Evolutionary conservation across 2,888 invertebrate genomes (phyloP).

Genomic region (Gryllus longicercus): DNA sequence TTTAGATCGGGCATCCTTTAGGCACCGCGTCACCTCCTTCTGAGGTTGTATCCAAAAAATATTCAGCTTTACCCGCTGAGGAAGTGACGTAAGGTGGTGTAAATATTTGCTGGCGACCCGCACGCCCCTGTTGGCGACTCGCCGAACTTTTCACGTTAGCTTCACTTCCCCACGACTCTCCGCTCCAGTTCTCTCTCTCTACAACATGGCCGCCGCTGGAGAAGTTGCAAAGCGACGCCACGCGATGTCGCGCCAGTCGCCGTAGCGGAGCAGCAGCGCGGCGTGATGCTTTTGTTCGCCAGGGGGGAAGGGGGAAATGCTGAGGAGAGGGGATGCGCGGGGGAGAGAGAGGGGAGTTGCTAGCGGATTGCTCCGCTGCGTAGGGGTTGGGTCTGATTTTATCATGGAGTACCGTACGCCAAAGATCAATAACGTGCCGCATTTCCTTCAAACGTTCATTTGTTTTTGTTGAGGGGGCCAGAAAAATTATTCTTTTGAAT

Average conservation of each 20-base stretch:
- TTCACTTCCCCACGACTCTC: neutral
- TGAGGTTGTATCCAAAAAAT: too few relatives aligned
- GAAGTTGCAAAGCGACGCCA: neutral
- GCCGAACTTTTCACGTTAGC: neutral
- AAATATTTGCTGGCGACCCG: neutral
- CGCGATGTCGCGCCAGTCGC: neutral
- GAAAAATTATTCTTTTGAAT: too few relatives aligned
- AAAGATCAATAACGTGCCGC: constrained; percentile 7
- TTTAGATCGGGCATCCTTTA: too few relatives aligned
- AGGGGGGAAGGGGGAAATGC: neutral
- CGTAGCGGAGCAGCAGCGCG: neutral
- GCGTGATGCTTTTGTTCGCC: neutral
- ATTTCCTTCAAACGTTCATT: neutral
- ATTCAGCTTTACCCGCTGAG: too few relatives aligned
- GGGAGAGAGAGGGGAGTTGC: neutral
- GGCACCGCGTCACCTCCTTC: too few relatives aligned
- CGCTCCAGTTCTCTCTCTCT: neutral
- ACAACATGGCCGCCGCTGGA: neutral
- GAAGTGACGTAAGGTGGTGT: neutral
- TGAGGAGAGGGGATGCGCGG: neutral
- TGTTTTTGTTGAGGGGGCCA: too few relatives aligned
- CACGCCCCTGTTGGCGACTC: neutral
- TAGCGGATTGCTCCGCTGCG: neutral
- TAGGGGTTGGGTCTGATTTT: constrained; percentile 10
- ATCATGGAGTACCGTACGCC: constrained; percentile 8